Evolutionary conservation across 2,113 vertebrate species (phyloP).

Genomic region (Podarcis muralis): DNA sequence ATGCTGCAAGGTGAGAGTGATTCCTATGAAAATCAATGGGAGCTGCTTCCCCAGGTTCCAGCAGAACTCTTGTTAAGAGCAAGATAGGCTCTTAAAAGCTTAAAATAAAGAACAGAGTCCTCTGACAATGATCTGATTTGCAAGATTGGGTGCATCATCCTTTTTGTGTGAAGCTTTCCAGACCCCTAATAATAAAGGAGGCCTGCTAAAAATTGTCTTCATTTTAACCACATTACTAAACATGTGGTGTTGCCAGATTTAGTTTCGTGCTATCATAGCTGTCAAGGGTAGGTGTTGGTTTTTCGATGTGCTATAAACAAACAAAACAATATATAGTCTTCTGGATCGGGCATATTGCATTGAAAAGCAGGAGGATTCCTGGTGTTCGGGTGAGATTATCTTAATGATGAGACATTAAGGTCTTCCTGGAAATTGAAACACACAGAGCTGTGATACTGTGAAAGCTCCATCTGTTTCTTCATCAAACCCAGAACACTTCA

Average conservation of each 20-base stretch:
- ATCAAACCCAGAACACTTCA: background rate
- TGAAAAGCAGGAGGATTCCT: background rate
- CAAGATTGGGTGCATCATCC: background rate
- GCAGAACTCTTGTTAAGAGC: background rate
- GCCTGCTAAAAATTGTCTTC: background rate
- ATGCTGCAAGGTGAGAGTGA: background rate
- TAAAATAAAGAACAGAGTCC: background rate
- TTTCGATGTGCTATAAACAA: background rate
- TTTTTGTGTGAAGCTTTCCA: background rate
- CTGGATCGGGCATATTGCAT: conserved; percentile 5
- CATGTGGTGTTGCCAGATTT: background rate
- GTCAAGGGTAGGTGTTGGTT: background rate
- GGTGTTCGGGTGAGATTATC: background rate
- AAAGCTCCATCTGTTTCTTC: background rate
- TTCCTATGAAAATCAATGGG: background rate
- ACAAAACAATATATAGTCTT: background rate
- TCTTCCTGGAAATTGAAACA: background rate
- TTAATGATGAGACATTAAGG: background rate
- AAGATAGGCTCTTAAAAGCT: background rate
- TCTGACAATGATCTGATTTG: background rate
- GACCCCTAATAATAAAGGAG: background rate
- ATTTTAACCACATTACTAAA: background rate
- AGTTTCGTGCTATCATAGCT: background rate
- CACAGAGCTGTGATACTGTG: conserved; percentile 1
- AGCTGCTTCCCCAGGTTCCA: background rate